A percentile compares a stretch with the other conserved stretches of the same genome.
Conservation (phyloP, 2,113 vertebrate species). For the Microtus ochrogaster region DNA sequence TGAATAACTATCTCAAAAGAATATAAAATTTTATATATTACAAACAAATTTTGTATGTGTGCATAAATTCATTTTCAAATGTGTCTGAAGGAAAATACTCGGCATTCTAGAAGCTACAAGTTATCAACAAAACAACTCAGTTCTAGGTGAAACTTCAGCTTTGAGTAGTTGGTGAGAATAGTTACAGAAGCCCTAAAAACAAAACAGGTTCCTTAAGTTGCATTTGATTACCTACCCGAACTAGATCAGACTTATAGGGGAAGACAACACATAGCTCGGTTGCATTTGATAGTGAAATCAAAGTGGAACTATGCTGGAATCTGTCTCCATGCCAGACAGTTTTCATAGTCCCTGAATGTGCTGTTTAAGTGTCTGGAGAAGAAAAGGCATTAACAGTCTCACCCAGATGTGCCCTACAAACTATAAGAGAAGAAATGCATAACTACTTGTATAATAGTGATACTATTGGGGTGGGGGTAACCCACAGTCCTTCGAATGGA, state of each 20-base stretch:
- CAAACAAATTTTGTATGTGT: background rate
- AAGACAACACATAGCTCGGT: background rate
- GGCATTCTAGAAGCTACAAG: background rate
- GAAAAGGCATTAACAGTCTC: background rate
- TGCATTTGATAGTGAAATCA: background rate
- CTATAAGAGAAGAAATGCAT: too few relatives aligned
- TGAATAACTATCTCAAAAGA: background rate
- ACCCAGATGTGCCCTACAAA: background rate
- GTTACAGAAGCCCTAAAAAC: background rate
- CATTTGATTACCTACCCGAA: background rate
- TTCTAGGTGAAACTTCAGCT: background rate
- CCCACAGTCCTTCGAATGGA: background rate
- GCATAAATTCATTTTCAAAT: background rate
- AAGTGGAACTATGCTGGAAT: background rate
- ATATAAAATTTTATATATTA: background rate
- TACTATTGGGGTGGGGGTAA: too few relatives aligned
- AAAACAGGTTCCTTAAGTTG: background rate
- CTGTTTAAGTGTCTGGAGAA: background rate
- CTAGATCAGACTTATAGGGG: background rate
- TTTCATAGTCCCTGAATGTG: background rate
- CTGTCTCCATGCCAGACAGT: background rate
- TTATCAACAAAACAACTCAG: background rate
- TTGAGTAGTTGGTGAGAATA: background rate
- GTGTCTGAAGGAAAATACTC: background rate
- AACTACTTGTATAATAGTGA: accelerated